These are phyloP conservation scores for Ceratina australensis DNA, from an alignment of 1,140 invertebrate genomes.

Conservation along the genomic window DNA sequence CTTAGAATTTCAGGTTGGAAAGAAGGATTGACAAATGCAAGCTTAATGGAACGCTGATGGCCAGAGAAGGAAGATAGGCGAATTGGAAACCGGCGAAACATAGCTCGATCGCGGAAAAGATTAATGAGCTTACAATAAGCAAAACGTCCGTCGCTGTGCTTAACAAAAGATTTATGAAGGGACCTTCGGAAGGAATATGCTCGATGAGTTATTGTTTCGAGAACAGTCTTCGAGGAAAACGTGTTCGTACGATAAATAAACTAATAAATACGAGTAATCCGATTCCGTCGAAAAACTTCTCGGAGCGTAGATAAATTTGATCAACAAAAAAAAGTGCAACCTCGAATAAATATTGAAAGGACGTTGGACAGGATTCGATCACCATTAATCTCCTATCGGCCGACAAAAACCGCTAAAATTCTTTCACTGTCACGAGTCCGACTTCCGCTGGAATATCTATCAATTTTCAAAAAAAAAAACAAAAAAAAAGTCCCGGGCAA, in stretches of 20 bases:
- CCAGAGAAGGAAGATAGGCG: background rate
- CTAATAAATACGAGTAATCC: no score
- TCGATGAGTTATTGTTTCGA: no score
- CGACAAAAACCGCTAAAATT: background rate
- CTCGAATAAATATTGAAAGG: no score
- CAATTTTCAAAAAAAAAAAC: background rate
- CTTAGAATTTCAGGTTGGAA: no score
- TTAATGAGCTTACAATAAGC: slow-evolving; percentile 1
- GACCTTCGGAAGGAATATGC: no score
- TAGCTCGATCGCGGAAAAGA: background rate
- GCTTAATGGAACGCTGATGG: background rate
- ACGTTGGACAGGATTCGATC: no score
- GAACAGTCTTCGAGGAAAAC: no score
- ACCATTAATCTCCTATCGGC: background rate
- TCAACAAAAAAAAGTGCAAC: no score
- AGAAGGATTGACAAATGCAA: background rate
- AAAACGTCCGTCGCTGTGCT: background rate
- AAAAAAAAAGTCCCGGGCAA: background rate
- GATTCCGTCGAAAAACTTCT: no score
- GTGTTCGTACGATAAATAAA: no score
- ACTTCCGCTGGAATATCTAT: background rate
- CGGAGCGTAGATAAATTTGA: no score
- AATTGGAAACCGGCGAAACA: background rate
- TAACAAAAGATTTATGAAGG: slow-evolving; percentile 2
- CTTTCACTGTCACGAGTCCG: background rate